Evolutionary conservation across 2,888 invertebrate genomes (phyloP).

Genomic region (Cerastis rubricosa): DNA sequence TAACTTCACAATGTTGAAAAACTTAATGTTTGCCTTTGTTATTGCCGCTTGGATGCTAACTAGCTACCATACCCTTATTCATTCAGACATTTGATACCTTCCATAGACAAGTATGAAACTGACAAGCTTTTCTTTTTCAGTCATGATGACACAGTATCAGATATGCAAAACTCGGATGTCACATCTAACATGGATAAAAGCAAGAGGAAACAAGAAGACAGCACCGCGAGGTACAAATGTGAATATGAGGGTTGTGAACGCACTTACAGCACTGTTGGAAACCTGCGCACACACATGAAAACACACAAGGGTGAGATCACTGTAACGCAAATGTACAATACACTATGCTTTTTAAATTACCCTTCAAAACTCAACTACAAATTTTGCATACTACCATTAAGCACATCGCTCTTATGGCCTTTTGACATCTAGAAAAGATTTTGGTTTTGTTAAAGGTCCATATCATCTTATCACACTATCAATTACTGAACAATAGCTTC

Average conservation of each 20-base stretch:
- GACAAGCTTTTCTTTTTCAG: constrained; percentile 67
- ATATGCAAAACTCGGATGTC: constrained; percentile 75
- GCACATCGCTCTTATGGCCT: not conserved
- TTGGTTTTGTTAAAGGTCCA: not conserved
- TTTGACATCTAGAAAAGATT: not conserved
- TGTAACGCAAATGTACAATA: constrained; percentile 35
- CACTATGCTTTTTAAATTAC: constrained; percentile 9
- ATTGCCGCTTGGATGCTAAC: not conserved
- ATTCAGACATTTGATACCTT: constrained; percentile 39
- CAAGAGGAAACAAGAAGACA: constrained; percentile 82
- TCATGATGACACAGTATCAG: constrained; percentile 80
- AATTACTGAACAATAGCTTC: not conserved
- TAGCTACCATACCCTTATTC: not conserved
- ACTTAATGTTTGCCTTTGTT: constrained; percentile 9
- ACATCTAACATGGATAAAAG: constrained; percentile 78
- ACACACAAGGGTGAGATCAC: constrained; percentile 96
- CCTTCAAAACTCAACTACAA: not conserved
- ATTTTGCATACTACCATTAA: constrained; percentile 10
- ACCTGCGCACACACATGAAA: constrained; percentile 98
- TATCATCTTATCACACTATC: constrained; percentile 4
- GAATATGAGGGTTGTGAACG: constrained; percentile 97
- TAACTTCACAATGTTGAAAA: not conserved
- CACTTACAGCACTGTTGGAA: constrained; percentile 98
- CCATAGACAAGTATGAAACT: constrained; percentile 17
- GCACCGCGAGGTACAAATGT: constrained; percentile 93